Conservation (phyloP, 1,140 invertebrate species). For the Anastatus disparis region DNA sequence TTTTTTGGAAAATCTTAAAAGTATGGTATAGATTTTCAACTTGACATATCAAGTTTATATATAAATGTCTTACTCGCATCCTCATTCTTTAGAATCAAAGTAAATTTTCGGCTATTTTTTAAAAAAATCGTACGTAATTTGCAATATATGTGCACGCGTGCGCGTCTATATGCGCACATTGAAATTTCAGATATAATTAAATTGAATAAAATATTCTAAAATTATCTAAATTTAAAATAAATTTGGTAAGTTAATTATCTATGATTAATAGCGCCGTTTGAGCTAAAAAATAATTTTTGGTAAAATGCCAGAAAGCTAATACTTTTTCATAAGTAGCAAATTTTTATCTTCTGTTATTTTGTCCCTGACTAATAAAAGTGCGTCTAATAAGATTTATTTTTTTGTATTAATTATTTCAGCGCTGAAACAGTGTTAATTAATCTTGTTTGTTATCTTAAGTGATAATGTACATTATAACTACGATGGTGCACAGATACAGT, state of each 20-base stretch:
- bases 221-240: background rate
- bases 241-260: background rate
- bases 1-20: too few species aligned
- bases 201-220: background rate
- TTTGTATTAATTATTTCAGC: background rate
- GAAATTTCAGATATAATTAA: too few species aligned
- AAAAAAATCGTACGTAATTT: too few species aligned
- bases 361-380: background rate
- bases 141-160: too few species aligned
- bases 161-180: too few species aligned
- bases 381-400: background rate
- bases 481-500: background rate
- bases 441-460: background rate
- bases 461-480: background rate
- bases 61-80: too few species aligned
- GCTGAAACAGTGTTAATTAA: background rate
- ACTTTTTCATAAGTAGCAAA: constrained; percentile 4
- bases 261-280: too few species aligned
- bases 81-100: too few species aligned
- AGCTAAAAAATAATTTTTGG: background rate
- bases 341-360: background rate
- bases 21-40: too few species aligned
- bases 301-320: background rate
- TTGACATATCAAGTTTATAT: too few species aligned
- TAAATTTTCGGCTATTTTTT: too few species aligned